A percentile compares a stretch with the other conserved stretches of the same genome.
Evolutionary conservation across 2,888 invertebrate genomes (phyloP).

Genomic region (Meiosimyza decipiens): DNA sequence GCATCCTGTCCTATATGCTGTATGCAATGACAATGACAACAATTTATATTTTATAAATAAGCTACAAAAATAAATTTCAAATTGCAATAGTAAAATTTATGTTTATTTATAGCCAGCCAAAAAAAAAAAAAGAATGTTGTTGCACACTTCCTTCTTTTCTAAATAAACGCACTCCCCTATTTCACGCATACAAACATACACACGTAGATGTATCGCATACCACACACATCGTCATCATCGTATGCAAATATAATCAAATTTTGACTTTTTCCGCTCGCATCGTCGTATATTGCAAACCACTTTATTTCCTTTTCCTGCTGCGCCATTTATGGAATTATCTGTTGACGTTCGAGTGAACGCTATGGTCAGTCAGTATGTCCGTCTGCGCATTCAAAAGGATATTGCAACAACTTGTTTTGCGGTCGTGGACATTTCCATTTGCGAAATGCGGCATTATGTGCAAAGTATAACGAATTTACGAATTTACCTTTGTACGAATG

Average conservation of each 20-base stretch:
- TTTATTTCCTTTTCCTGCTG: slow-evolving; percentile 43
- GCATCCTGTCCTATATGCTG: slow-evolving; percentile 15
- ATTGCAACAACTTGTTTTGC: slow-evolving; percentile 35
- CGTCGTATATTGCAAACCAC: slow-evolving; percentile 41
- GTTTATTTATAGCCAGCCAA: slow-evolving; percentile 34
- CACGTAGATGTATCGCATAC: not conserved
- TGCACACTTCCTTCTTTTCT: slow-evolving; percentile 14
- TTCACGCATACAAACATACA: slow-evolving; percentile 9
- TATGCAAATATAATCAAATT: slow-evolving; percentile 42
- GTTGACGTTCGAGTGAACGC: slow-evolving; percentile 8
- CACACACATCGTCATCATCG: slow-evolving; percentile 6
- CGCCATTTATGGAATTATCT: slow-evolving; percentile 36
- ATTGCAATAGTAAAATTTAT: slow-evolving; percentile 36
- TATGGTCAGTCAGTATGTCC: not conserved
- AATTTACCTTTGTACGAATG: slow-evolving; percentile 18
- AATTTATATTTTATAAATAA: slow-evolving; percentile 34
- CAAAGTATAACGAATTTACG: slow-evolving; percentile 28
- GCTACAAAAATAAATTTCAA: slow-evolving; percentile 35
- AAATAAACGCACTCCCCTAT: slow-evolving; percentile 18
- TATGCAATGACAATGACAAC: slow-evolving; percentile 16
- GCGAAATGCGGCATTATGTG: slow-evolving; percentile 26
- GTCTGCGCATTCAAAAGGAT: slow-evolving; percentile 21
- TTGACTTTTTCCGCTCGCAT: slow-evolving; percentile 39
- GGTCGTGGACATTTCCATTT: slow-evolving; percentile 35
- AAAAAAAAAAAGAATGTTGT: slow-evolving; percentile 5